phyloP scores from a whole-genome alignment of 2,888 invertebrate genomes.

The Dryomyza anilis region DNA sequence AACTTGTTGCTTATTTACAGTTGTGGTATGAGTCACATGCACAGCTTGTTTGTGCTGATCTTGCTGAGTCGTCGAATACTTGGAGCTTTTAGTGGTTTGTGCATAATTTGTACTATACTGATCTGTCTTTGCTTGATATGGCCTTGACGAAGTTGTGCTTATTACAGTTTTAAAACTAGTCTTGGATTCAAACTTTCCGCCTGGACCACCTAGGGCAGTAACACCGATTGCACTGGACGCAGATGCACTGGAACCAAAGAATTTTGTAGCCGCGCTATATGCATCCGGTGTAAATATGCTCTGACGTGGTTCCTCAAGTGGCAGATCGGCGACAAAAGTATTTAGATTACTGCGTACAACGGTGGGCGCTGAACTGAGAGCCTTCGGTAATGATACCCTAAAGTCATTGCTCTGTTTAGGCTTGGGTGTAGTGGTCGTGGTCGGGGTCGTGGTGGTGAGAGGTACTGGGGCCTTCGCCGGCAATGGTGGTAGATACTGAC shows the following conservation, averaged over 20 bases:
- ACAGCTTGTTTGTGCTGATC: too few relatives aligned
- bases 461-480: slow-evolving; percentile 8
- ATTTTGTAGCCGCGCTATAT: too few relatives aligned
- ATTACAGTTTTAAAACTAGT: too few relatives aligned
- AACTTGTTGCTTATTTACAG: too few relatives aligned
- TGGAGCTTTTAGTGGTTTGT: too few relatives aligned
- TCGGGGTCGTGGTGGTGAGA: slow-evolving; percentile 34
- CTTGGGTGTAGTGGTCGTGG: slow-evolving; percentile 34
- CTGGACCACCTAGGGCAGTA: too few relatives aligned
- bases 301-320: not conserved
- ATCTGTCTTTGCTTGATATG: not conserved
- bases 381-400: slow-evolving; percentile 23
- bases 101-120: not conserved
- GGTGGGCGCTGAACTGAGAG: not conserved
- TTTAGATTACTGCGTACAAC: slow-evolving; percentile 1
- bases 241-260: too few relatives aligned
- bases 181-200: not conserved
- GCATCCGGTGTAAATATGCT: slow-evolving; percentile 34
- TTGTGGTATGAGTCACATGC: too few relatives aligned
- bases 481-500: slow-evolving; percentile 40
- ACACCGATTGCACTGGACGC: too few relatives aligned
- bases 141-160: not conserved
- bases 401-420: slow-evolving; percentile 35
- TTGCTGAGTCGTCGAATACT: too few relatives aligned
- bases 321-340: not conserved